phyloP scores from a whole-genome alignment of 2,888 invertebrate genomes.

The Hipparchia semele region DNA sequence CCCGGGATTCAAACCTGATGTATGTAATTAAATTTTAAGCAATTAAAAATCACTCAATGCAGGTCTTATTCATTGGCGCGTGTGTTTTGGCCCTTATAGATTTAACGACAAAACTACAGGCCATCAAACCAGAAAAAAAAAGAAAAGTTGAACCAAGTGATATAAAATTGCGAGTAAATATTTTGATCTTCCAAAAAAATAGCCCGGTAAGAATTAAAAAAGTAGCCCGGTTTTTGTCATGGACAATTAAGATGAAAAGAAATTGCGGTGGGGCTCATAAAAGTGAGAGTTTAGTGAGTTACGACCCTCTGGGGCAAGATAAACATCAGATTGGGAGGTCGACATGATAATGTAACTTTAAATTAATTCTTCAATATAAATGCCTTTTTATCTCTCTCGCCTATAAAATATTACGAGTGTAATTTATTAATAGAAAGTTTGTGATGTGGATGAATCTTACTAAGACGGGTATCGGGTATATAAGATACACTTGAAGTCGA shows the following conservation, averaged over 20 bases:
- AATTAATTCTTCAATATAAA: constrained; percentile 38
- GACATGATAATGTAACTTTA: constrained; percentile 43
- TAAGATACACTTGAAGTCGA: too few relatives aligned
- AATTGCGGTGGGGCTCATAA: constrained; percentile 43
- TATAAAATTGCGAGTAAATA: constrained; percentile 8
- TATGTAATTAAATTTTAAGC: too few relatives aligned
- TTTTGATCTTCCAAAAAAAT: constrained; percentile 22
- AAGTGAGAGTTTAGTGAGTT: constrained; percentile 47
- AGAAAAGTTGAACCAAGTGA: neutral
- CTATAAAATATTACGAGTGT: neutral
- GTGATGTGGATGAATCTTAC: too few relatives aligned
- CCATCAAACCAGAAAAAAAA: neutral
- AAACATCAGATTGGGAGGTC: constrained; percentile 41
- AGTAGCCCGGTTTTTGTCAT: constrained; percentile 29
- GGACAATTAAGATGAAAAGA: constrained; percentile 42
- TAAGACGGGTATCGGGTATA: too few relatives aligned
- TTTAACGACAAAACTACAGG: neutral
- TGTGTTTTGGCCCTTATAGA: too few relatives aligned
- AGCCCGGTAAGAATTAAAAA: constrained; percentile 17
- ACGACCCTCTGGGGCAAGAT: constrained; percentile 45
- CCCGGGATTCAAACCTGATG: too few relatives aligned
- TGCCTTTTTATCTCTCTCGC: constrained; percentile 8
- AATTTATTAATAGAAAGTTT: neutral
- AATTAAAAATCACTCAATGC: too few relatives aligned
- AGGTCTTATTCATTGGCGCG: too few relatives aligned